A percentile compares a stretch with the other conserved stretches of the same genome.
Evolutionary conservation across 2,113 vertebrate genomes (phyloP).

Genomic region (Mus musculus): DNA sequence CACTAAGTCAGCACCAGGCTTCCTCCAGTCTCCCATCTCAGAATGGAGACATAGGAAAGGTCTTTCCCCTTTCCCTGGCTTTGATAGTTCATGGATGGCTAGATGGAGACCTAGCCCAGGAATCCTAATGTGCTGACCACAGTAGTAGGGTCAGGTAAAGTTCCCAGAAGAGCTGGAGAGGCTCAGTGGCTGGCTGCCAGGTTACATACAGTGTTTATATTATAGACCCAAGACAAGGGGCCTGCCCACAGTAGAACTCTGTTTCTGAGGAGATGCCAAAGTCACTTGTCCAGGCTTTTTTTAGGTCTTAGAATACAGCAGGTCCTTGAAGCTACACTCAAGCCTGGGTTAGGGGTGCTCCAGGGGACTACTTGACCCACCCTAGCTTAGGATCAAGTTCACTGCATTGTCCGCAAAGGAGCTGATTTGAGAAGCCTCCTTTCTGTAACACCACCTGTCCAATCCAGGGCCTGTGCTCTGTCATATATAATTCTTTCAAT

Average conservation of each 20-base stretch:
- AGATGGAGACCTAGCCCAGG: background rate
- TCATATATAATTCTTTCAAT: slow-evolving; percentile 38
- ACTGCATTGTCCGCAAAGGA: background rate
- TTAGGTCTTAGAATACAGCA: background rate
- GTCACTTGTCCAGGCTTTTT: background rate
- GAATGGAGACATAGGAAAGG: background rate
- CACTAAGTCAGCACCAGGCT: background rate
- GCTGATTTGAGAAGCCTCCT: background rate
- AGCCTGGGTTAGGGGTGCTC: background rate
- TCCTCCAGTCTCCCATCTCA: background rate
- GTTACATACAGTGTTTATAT: background rate
- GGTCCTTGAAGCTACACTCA: background rate
- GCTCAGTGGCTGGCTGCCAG: rapidly evolving
- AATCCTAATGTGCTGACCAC: background rate
- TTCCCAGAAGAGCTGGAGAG: background rate
- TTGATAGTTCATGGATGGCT: no score
- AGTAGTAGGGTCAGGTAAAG: background rate
- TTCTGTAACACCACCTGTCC: background rate
- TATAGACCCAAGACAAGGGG: background rate
- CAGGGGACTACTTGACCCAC: no score
- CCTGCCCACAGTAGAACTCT: no score
- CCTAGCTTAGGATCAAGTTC: background rate
- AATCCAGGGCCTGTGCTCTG: slow-evolving; percentile 16
- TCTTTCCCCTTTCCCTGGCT: background rate
- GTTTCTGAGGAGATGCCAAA: background rate